phyloP scores from a whole-genome alignment of 2,113 vertebrate species.

The Cavia porcellus region DNA sequence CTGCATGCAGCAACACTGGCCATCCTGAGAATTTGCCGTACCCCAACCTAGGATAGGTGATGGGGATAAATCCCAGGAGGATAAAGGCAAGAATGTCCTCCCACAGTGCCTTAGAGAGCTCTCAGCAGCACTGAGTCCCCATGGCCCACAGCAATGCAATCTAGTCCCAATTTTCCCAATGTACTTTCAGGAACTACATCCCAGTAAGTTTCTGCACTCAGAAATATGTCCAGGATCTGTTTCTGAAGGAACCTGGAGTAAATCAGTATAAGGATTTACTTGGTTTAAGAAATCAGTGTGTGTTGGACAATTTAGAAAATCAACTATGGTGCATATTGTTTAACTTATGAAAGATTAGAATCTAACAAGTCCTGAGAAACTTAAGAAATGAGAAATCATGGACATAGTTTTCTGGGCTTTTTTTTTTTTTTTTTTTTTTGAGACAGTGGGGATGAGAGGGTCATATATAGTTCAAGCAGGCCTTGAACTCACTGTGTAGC shows the following conservation, averaged over 20 bases:
- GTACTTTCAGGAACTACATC: background rate
- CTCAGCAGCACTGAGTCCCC: background rate
- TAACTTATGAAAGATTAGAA: background rate
- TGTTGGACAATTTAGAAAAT: background rate
- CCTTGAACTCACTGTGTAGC: background rate
- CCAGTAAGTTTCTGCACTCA: background rate
- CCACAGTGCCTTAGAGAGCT: no score
- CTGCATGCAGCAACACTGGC: background rate
- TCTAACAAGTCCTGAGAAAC: conserved; percentile 1
- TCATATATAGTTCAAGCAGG: background rate
- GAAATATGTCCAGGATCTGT: background rate
- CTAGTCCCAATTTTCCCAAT: background rate
- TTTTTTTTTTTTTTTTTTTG: background rate
- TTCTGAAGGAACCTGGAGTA: background rate
- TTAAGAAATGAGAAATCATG: background rate
- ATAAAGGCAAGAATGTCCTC: background rate
- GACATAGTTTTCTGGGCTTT: background rate
- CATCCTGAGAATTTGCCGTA: background rate
- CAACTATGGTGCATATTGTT: background rate
- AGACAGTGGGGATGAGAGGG: background rate
- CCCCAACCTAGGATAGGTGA: background rate
- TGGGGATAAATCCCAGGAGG: background rate
- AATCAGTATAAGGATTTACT: background rate
- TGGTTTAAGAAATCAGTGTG: background rate
- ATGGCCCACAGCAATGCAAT: background rate